phyloP scores from a whole-genome alignment of 2,888 invertebrate genomes.

The Folsomia candida region DNA sequence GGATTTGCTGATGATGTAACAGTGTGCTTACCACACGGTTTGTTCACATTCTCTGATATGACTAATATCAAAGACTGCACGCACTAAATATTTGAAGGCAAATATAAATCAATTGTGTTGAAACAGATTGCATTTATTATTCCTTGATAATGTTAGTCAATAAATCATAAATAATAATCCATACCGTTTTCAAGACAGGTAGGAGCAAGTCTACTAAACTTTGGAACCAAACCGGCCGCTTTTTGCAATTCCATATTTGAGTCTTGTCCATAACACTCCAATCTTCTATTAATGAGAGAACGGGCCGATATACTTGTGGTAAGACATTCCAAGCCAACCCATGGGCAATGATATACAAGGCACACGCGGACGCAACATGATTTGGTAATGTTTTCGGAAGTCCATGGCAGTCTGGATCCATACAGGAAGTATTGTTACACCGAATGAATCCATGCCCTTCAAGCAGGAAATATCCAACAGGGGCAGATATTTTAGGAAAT shows the following conservation, averaged over 20 bases:
- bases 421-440: slow-evolving; percentile 47
- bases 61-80: slow-evolving; percentile 48
- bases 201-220: slow-evolving; percentile 47
- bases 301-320: slow-evolving; percentile 41
- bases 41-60: slow-evolving; percentile 27
- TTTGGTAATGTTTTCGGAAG: slow-evolving; percentile 47
- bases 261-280: slow-evolving; percentile 50
- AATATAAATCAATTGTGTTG: too few species aligned
- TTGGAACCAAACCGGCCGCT: slow-evolving; percentile 50
- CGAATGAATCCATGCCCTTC: slow-evolving; percentile 49
- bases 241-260: slow-evolving; percentile 50
- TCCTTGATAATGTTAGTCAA: too few species aligned
- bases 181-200: slow-evolving; percentile 46
- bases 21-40: not conserved
- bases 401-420: slow-evolving; percentile 47
- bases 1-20: not conserved
- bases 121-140: too few species aligned
- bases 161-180: too few species aligned
- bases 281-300: slow-evolving; percentile 43
- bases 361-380: slow-evolving; percentile 44
- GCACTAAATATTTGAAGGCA: too few species aligned
- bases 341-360: slow-evolving; percentile 45
- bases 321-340: slow-evolving; percentile 39
- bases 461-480: slow-evolving; percentile 44
- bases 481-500: slow-evolving; percentile 46